Evolutionary conservation across 2,797 vertebrate genomes (phyloP), one percentile per base, ranked within the genome.

Genomic region (Coregonus suidteri): DNA sequence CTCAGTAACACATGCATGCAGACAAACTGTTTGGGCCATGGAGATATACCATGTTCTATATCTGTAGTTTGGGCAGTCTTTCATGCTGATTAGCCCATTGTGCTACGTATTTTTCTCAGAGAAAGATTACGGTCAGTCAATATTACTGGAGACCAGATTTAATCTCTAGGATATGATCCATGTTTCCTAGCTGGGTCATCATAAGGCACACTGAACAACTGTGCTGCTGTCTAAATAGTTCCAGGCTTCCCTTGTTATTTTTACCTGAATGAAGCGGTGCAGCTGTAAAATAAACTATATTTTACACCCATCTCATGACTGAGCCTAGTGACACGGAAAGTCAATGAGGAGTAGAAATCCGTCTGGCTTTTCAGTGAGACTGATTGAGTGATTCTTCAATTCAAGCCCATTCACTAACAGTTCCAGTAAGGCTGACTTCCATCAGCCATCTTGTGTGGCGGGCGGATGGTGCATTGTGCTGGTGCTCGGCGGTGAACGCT

Each of bases 41-140:
- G 18, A 64, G 5, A 64, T 20, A 64, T 6, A 75, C 52, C 53
- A 74, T 73, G 35, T 74, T 59, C 69, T 74, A 54, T 65, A 47
- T 75, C 73, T 41, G 6, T 41, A 41, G 0, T 67, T 52, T 41
- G 53, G 53, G 6, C 9, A 18, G 15, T 11, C 35, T 31, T 75
- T 77, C 35, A 71, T 30, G 6, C 25, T 11, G 30, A 56, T 56
- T 56, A 56, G 54, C 54, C 54, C 5, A 18, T 56, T n/a, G n/a
- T 6, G 18, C 54, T 18, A 56, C 4, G 37, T 47, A 47, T 47
- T 47, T 62, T 62, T 74, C 52, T 53, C 53, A 76, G 53, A 54
- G 6, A 35, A 35, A 14, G 31, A 34, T n/a, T 25, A 35, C 35
- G 15, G 31, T 70, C 75, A 37, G 52, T 37, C 34, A 15, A 34